Evolutionary conservation across 2,797 vertebrate species (phyloP).

Genomic region (Xiphorhynchus erythropygius): DNA sequence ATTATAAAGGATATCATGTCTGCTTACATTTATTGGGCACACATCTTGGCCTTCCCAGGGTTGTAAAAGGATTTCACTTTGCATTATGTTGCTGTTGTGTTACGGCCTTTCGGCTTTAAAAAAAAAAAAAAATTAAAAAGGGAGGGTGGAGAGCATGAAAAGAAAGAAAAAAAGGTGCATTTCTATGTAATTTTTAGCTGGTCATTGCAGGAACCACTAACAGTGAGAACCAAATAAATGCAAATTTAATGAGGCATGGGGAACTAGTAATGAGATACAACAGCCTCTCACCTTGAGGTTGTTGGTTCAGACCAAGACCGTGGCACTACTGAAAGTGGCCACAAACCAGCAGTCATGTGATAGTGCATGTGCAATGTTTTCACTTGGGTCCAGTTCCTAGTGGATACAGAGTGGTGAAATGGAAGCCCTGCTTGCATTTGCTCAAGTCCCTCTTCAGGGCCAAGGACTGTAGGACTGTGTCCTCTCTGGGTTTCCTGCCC

Average conservation of each 20-base stretch:
- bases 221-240: slow-evolving; percentile 37
- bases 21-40: slow-evolving; percentile 62
- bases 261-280: slow-evolving; percentile 2
- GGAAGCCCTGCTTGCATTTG: not conserved
- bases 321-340: not conserved
- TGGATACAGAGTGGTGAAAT: accelerated
- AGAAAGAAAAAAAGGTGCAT: not conserved
- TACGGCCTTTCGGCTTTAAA: not conserved
- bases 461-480: accelerated
- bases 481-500: not conserved
- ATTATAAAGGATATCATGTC: slow-evolving; percentile 69
- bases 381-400: not conserved
- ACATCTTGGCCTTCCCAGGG: slow-evolving; percentile 52
- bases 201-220: not conserved
- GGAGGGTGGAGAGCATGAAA: accelerated
- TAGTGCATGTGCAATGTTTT: not conserved
- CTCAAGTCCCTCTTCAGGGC: not conserved
- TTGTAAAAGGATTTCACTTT: slow-evolving; percentile 63
- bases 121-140: not conserved
- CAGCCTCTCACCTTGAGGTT: slow-evolving; percentile 30
- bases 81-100: slow-evolving; percentile 53
- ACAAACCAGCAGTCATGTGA: not conserved
- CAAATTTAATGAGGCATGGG: slow-evolving; percentile 35
- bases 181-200: slow-evolving; percentile 17
- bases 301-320: not conserved